A percentile compares a stretch with the other conserved stretches of the same genome.
These are phyloP conservation scores for Lumbricus terrestris DNA, from an alignment of 2,888 invertebrate genomes.

Conservation along the genomic window DNA sequence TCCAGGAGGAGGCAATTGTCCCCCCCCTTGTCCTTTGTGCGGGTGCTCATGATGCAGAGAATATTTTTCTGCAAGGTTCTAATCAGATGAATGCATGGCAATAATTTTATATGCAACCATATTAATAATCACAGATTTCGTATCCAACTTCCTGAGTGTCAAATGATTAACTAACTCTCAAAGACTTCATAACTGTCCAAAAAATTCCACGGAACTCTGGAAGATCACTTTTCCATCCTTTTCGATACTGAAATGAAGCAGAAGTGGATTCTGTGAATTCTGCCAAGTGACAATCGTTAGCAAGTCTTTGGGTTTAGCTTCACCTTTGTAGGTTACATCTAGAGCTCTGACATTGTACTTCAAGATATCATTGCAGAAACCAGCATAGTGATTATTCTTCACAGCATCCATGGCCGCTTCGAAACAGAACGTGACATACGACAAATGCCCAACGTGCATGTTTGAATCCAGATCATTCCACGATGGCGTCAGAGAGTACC, in stretches of 20 bases:
- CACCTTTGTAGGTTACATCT: constrained; percentile 46
- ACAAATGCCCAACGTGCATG: constrained; percentile 37
- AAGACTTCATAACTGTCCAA: neutral
- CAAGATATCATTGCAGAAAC: constrained; percentile 39
- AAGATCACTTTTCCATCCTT: neutral
- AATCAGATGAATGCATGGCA: too few relatives aligned
- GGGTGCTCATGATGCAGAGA: too few relatives aligned
- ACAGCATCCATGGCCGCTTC: constrained; percentile 39
- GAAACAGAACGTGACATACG: constrained; percentile 37
- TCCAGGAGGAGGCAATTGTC: too few relatives aligned
- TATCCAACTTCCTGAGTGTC: neutral
- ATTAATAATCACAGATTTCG: neutral
- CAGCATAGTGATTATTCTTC: constrained; percentile 27
- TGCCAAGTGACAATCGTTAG: constrained; percentile 47
- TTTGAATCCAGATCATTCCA: constrained; percentile 40
- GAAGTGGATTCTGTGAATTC: constrained; percentile 31
- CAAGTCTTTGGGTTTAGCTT: constrained; percentile 46
- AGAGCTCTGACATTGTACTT: constrained; percentile 42
- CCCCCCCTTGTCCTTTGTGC: too few relatives aligned
- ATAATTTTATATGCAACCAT: too few relatives aligned
- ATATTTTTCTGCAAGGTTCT: too few relatives aligned
- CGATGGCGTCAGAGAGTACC: constrained; percentile 29
- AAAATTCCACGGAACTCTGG: constrained; percentile 6
- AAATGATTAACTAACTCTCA: neutral
- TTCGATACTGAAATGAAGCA: constrained; percentile 32